Base-by-base conservation (phyloP, 1,140 invertebrate species). In the Grapholita molesta region DNA sequence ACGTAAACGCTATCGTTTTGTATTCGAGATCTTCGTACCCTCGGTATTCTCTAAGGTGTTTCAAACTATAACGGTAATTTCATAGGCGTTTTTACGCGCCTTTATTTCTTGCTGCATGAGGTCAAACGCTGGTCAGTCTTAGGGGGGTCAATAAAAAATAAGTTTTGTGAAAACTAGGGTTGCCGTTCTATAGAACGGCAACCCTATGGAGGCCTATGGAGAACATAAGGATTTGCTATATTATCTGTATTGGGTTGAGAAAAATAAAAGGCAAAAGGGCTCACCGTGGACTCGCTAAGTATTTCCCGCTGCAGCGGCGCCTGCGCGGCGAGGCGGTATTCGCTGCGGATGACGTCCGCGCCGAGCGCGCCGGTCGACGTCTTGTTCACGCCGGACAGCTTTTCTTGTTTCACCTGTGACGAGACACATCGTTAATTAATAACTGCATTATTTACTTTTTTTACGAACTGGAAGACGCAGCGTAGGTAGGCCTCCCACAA, bases 281-380 rank as follows among this genome's bases (percentile, higher is more conserved):
- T 15, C 81, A 92, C 92, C 2, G 92, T 95, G 65, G 91, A 95
- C 81, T 94, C 94, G 1, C 94, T 95, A 2, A 95, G 90, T 52
- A 96, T 94, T 77, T 96, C 95, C 35, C 95, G 88, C 71, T 95
- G 94, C 67, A 94, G 93, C 8, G 94, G 89, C 25, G 94, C 83
- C 18, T 88, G 82, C 12, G 89, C 82, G 0, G 91, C 90, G 7
- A 95, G 86, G 71, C 86, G 68, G 73, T 91, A 91, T 57, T 89
- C 87, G 73, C 84, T 89, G 23, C 87, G 78, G 68, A 91, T 95
- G 5, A 95, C 94, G 73, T 96, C 95, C 1, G 95, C 95, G 6
- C 93, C 89, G 7, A 94, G 66, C 2, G 79, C 68, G 0, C 71
- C 77, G 1, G 18, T 21, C 0, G 79, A 78, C 0, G 74, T 69